Evolutionary conservation across 2,113 vertebrate genomes (phyloP), one percentile per base, ranked within the genome.

Genomic region (Trachemys scripta): DNA sequence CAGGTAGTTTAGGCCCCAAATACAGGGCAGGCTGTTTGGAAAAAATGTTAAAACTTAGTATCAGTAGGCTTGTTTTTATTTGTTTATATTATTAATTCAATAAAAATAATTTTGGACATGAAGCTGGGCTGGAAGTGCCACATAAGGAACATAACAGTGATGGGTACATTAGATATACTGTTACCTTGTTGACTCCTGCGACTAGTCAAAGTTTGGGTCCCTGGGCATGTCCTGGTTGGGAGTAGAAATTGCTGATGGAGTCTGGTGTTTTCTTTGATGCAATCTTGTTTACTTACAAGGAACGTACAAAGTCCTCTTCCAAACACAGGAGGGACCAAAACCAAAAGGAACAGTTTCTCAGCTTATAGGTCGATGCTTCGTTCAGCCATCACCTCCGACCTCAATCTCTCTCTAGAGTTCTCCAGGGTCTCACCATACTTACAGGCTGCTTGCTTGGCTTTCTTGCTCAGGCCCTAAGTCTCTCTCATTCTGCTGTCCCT

Each of bases 1-100:
- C 24, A 17, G 69, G 29, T 91, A 90, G 82, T 94, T 95, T 85
- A 95, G 85, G 13, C 14, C 17, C 38, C 53, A 90, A 38, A 94
- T 89, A 80, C 42, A 83, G 69, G 49, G 78, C 42, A 83, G 69
- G 49, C 57, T 54, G 19, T 42, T 47, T 78, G 76, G 42, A 47
- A 50, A 13, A 87, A n/a, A 69, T 16, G 35, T 69, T 69, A 65
- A 90, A 94, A 82, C 42, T 75, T 57, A 79, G 59, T 65, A 88
- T 87, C 1, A 1, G 31, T 50, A 91, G 50, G n/a, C 42, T 62
- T 59, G 45, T 75, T 96, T 86, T 89, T 65, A 82, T 49, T 89
- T 51, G 3, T 82, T 91, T 93, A 84, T 76, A 42, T 87, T 90
- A 82, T 31, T 81, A 86, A 59, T 29, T 11, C 25, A 47, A 85